Evolutionary conservation across 2,113 vertebrate species (phyloP).

Genomic region (Arvicanthis niloticus): DNA sequence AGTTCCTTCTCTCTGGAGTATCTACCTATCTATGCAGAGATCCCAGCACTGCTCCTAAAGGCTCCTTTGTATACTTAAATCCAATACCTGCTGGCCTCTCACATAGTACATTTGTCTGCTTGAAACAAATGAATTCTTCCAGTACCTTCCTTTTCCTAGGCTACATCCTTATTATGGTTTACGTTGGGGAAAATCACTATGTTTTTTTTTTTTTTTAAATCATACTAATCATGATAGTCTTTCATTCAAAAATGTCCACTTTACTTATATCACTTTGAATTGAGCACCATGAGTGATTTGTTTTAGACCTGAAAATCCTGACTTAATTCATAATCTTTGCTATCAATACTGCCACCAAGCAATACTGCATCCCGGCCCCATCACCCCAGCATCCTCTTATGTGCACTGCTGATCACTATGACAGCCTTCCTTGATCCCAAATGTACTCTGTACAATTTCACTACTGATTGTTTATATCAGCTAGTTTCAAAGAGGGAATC

Average conservation of each 20-base stretch:
- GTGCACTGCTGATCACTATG: background rate
- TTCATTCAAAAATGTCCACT: background rate
- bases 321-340: background rate
- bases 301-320: background rate
- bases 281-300: background rate
- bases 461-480: background rate
- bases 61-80: background rate
- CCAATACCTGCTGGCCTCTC: background rate
- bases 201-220: background rate
- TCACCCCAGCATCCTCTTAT: background rate
- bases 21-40: background rate
- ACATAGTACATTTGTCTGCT: background rate
- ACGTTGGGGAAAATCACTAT: background rate
- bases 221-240: background rate
- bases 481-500: background rate
- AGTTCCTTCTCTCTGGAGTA: background rate
- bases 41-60: background rate
- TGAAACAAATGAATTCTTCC: background rate
- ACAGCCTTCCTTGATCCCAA: background rate
- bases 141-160: background rate
- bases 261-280: constrained; percentile 4
- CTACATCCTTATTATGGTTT: background rate
- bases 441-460: background rate
- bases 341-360: background rate
- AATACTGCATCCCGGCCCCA: background rate